A percentile compares a stretch with the other conserved stretches of the same genome.
These are phyloP conservation scores for Hydriomena furcata DNA, from an alignment of 2,888 invertebrate genomes.

Conservation along the genomic window DNA sequence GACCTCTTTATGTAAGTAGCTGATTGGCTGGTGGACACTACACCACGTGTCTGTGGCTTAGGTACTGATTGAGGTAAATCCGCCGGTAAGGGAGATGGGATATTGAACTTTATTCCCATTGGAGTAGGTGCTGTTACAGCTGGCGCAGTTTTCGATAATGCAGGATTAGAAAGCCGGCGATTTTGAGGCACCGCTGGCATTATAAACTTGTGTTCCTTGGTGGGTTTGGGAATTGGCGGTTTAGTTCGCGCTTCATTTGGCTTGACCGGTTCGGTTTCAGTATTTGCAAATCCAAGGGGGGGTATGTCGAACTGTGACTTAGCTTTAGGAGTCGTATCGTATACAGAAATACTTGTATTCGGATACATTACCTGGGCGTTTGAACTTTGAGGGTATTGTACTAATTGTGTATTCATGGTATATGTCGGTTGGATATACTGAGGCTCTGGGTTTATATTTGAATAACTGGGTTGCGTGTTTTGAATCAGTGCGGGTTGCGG, in stretches of 20 bases:
- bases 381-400: no score
- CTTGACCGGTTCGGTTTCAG: background rate
- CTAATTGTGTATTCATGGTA: no score
- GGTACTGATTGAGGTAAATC: background rate
- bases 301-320: background rate
- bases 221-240: background rate
- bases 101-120: constrained; percentile 6
- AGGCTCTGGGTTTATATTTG: background rate
- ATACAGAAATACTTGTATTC: no score
- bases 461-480: background rate
- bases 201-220: background rate
- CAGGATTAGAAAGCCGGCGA: background rate
- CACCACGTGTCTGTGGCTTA: background rate
- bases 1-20: background rate
- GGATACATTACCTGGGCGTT: no score
- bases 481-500: background rate
- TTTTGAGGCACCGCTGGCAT: constrained; percentile 3
- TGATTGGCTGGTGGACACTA: background rate
- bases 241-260: background rate
- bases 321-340: background rate
- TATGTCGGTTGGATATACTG: background rate
- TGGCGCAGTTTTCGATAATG: background rate
- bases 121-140: background rate
- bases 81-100: background rate
- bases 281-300: background rate